Evolutionary conservation across 2,113 vertebrate species (phyloP).

Genomic region (Polypterus bichir): DNA sequence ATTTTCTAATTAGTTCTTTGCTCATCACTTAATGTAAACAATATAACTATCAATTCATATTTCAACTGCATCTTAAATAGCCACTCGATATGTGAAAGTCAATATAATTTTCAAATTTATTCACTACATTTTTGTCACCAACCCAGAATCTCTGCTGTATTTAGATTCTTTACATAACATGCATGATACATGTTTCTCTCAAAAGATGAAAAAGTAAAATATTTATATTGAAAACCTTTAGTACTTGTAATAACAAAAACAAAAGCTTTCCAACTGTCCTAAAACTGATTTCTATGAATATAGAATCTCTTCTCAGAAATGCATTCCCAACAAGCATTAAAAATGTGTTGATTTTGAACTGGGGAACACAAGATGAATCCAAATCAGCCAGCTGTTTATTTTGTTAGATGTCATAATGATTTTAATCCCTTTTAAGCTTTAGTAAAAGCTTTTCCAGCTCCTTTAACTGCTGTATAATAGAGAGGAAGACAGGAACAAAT

Average conservation of each 20-base stretch:
- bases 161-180: not conserved
- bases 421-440: slow-evolving; percentile 4
- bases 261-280: not conserved
- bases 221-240: not conserved
- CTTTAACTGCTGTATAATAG: not conserved
- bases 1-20: no score
- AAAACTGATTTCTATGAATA: not conserved
- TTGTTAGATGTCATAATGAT: slow-evolving; percentile 4
- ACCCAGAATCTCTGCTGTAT: not conserved
- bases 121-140: not conserved
- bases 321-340: not conserved
- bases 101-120: not conserved
- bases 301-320: slow-evolving; percentile 4
- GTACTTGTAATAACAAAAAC: no score
- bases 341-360: not conserved
- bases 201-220: not conserved
- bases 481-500: no score
- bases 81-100: no score
- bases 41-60: no score
- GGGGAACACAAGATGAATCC: not conserved
- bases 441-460: not conserved
- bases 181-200: not conserved
- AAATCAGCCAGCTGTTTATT: slow-evolving; percentile 3
- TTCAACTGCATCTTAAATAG: no score
- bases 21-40: no score